Evolutionary conservation across 2,888 invertebrate genomes (phyloP).

Genomic region (Ligdia adustata): DNA sequence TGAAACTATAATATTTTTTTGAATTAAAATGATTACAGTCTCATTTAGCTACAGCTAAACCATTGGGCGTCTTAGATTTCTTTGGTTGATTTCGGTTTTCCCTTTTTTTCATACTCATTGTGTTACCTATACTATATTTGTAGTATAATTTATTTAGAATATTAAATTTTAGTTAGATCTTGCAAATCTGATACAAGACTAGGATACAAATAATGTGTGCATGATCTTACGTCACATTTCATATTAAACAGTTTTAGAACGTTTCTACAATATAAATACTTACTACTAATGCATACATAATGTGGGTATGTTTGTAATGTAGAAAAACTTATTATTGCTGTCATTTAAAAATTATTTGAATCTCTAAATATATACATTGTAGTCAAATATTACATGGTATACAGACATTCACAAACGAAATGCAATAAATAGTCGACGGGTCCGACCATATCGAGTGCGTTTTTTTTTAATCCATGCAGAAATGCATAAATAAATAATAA

Average conservation of each 20-base stretch:
- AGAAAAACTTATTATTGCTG: slow-evolving; percentile 44
- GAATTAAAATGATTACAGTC: slow-evolving; percentile 4
- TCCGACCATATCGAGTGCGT: slow-evolving; percentile 47
- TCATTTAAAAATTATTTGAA: slow-evolving; percentile 38
- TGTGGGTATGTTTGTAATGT: slow-evolving; percentile 10
- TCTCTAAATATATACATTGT: slow-evolving; percentile 46
- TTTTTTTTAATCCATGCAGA: slow-evolving; percentile 4
- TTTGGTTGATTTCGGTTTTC: slow-evolving; percentile 15
- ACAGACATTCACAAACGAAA: slow-evolving; percentile 34
- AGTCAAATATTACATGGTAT: slow-evolving; percentile 29
- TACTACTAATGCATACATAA: slow-evolving; percentile 38
- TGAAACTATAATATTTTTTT: not conserved
- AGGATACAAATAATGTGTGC: no score
- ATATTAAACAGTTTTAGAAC: slow-evolving; percentile 21
- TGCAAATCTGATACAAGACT: no score
- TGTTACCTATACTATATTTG: not conserved
- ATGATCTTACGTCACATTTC: no score
- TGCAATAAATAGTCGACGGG: slow-evolving; percentile 33
- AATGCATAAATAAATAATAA: slow-evolving; percentile 4
- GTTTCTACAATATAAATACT: slow-evolving; percentile 33
- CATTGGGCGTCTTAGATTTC: slow-evolving; percentile 10
- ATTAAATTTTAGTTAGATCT: no score
- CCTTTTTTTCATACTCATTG: not conserved
- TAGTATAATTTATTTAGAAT: no score
- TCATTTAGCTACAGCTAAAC: slow-evolving; percentile 12